phyloP scores from a whole-genome alignment of 2,113 vertebrate genomes.

The Dinomys branickii region DNA sequence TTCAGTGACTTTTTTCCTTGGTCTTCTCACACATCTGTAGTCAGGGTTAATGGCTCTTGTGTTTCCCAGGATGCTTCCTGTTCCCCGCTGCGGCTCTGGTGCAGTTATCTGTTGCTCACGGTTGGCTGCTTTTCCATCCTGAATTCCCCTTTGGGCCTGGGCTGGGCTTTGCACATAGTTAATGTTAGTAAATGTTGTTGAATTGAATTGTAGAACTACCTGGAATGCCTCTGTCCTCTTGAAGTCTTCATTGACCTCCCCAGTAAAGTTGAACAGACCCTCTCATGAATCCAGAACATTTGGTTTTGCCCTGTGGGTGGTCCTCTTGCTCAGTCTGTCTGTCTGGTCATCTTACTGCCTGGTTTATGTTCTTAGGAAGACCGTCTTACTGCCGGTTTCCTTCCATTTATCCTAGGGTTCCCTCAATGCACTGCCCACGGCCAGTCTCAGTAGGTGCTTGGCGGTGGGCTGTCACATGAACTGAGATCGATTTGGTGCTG shows the following conservation, averaged over 20 bases:
- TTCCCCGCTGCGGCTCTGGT: neutral
- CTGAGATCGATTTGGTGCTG: accelerated
- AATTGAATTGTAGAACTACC: neutral
- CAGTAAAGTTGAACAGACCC: neutral
- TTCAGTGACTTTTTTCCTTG: neutral
- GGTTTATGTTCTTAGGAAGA: neutral
- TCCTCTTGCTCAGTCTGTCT: neutral
- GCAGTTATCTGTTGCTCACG: neutral
- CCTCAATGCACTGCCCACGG: neutral
- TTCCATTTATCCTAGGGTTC: neutral
- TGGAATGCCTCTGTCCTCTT: neutral
- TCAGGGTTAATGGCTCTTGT: neutral
- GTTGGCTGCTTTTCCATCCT: neutral
- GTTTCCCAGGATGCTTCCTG: neutral
- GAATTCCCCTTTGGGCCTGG: neutral
- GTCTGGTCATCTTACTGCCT: neutral
- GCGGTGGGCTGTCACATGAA: neutral
- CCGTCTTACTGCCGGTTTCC: neutral
- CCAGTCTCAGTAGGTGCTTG: neutral
- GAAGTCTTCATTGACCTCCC: neutral
- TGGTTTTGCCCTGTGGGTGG: neutral
- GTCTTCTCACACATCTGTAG: neutral
- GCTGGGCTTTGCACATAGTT: neutral
- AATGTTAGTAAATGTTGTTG: neutral
- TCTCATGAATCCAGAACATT: neutral